Percentiles rank a stretch among this genome's conserved stretches.
Conservation (phyloP, 2,113 vertebrate species). For the Holacanthus passer region DNA sequence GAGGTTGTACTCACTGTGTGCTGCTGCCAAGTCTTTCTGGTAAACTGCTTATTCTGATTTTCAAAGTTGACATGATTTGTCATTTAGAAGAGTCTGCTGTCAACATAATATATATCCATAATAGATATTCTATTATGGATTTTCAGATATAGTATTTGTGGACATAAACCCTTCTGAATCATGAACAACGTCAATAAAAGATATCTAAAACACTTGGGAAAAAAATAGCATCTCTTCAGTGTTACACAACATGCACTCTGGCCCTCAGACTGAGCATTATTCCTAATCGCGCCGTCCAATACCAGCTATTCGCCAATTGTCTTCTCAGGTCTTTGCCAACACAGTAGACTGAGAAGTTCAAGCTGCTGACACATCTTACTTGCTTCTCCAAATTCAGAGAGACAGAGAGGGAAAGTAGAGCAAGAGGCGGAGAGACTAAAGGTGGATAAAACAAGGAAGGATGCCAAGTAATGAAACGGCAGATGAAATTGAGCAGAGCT, state of each 20-base stretch:
- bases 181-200: constrained; percentile 10
- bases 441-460: background rate
- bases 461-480: constrained; percentile 32
- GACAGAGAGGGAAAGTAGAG: constrained; percentile 23
- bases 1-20: too few relatives aligned
- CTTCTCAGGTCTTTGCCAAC: constrained; percentile 32
- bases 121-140: background rate
- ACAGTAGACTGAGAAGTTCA: constrained; percentile 32
- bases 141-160: background rate
- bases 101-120: background rate
- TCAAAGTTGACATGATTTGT: background rate
- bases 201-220: background rate
- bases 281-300: background rate
- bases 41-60: background rate
- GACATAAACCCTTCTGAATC: background rate
- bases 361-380: constrained; percentile 47
- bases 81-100: background rate
- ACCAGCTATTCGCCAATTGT: constrained; percentile 6
- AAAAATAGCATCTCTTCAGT: background rate
- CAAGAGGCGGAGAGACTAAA: constrained; percentile 10
- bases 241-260: background rate
- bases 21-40: background rate
- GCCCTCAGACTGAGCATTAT: background rate
- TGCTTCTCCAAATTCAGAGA: constrained; percentile 36
- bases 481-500: constrained; percentile 40